Conservation (phyloP, 2,888 invertebrate species). For the Torymus aiolomorphi region DNA sequence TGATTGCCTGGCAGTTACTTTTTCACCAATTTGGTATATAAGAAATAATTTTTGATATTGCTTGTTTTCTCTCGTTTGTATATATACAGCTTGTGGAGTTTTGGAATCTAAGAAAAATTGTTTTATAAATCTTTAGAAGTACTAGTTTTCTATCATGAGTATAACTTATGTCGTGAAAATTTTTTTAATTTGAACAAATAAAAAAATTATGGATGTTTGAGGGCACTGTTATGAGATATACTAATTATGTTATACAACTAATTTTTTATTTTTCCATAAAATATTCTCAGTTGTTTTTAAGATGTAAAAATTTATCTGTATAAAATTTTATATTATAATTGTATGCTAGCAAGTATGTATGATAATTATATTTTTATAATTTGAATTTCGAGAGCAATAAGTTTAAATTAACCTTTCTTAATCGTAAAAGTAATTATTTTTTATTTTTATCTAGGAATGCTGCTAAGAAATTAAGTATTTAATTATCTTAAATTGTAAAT, state of each 20-base stretch:
- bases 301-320: constrained; percentile 12
- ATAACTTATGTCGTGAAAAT: constrained; percentile 2
- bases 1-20: not conserved
- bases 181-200: constrained; percentile 34
- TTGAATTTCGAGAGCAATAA: not conserved
- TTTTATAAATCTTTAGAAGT: not conserved
- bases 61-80: constrained; percentile 39
- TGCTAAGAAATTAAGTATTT: constrained; percentile 7
- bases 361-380: constrained; percentile 19
- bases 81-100: constrained; percentile 17
- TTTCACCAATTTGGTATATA: not conserved
- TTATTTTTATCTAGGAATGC: constrained; percentile 19
- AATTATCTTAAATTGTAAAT: constrained; percentile 3
- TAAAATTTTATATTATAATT: constrained; percentile 32
- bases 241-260: constrained; percentile 34
- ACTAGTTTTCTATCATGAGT: constrained; percentile 16
- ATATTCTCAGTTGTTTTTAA: constrained; percentile 15
- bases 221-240: constrained; percentile 34
- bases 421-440: constrained; percentile 11
- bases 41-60: not conserved
- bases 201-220: constrained; percentile 53
- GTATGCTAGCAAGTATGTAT: constrained; percentile 1
- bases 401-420: constrained; percentile 6
- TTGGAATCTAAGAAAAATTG: not conserved
- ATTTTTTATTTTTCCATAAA: constrained; percentile 29